Evolutionary conservation across 2,797 vertebrate genomes (phyloP), one percentile per base, ranked within the genome.

Genomic region (Lepidocolaptes lacrymiger): DNA sequence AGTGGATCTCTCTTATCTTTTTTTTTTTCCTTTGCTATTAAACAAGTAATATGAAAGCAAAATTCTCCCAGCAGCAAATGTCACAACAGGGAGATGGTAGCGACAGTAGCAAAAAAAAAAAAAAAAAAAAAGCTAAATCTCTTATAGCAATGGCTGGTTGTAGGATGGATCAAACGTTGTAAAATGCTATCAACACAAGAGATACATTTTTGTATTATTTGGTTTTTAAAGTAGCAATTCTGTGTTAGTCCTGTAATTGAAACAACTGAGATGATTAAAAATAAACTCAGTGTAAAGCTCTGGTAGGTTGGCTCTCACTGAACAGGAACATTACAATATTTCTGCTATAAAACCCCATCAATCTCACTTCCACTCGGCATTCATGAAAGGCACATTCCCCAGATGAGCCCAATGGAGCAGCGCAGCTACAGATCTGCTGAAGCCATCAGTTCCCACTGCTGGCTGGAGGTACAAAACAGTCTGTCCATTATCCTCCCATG

Each of bases 271-370:
- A 54, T 79, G 80, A 90, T 87, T 91, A 87, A 95, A 96, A 93
- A 92, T 76, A 88, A 89, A 91, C 51, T 41, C 8, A 0, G 15
- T 16, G 28, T 6, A 2, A 90, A 76, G 78, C 41, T 80, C 34
- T 0, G 0, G 59, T 84, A 75, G n/a, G 39, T 77, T 94, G 80
- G 56, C 63, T 96, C 63, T 93, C 85, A 59, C 63, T 79, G 90
- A 73, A 76, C 15, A 82, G 77, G 77, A 95, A 76, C 77, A 89
- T 67, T 75, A 52, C 54, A 86, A 27, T 73, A 82, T 87, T 91
- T 91, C 74, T 94, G 77, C 91, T 63, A 62, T 76, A 87, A 91
- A 95, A 73, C 26, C 16, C 52, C 90, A 93, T 95, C 77, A 62
- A 91, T 91, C 91, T 91, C 80, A 73, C 76, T 95, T 86, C 54